Evolutionary conservation across 1,140 invertebrate genomes (phyloP).

Genomic region (Cephus cinctus): DNA sequence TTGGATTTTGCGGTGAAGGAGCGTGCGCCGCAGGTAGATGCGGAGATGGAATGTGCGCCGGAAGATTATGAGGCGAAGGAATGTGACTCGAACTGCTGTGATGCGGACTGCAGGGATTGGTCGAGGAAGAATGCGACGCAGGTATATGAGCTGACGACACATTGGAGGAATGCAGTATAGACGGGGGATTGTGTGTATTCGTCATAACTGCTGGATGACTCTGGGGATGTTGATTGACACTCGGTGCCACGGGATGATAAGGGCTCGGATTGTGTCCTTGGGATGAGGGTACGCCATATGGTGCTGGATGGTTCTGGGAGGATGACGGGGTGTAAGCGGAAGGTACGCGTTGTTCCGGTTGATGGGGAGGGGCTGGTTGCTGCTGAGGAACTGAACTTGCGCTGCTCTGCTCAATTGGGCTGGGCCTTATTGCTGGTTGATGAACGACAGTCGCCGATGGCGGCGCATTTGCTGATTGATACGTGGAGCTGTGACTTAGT

Average conservation of each 20-base stretch:
- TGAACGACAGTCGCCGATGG: conserved; percentile 6
- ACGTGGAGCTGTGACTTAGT: conserved; percentile 38
- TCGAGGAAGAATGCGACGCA: conserved; percentile 19
- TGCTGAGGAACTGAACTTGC: conserved; percentile 17
- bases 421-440: conserved; percentile 26
- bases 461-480: conserved; percentile 29
- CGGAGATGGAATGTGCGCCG: conserved; percentile 46
- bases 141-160: conserved; percentile 12
- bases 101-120: conserved; percentile 31
- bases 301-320: too few relatives aligned
- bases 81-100: conserved; percentile 38
- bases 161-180: conserved; percentile 21
- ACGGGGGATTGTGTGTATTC: conserved; percentile 19
- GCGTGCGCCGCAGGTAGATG: conserved; percentile 27
- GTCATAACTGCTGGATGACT: too few relatives aligned
- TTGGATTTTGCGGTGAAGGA: conserved; percentile 17
- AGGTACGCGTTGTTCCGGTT: not conserved
- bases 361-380: conserved; percentile 22
- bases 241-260: too few relatives aligned
- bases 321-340: conserved; percentile 1
- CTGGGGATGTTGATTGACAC: too few relatives aligned
- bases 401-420: conserved; percentile 26
- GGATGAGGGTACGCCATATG: not conserved
- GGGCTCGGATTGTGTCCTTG: conserved; percentile 1
- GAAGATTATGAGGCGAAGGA: conserved; percentile 44